Evolutionary conservation across 2,113 vertebrate genomes (phyloP), one percentile per base, ranked within the genome.

Genomic region (Sander lucioperca): DNA sequence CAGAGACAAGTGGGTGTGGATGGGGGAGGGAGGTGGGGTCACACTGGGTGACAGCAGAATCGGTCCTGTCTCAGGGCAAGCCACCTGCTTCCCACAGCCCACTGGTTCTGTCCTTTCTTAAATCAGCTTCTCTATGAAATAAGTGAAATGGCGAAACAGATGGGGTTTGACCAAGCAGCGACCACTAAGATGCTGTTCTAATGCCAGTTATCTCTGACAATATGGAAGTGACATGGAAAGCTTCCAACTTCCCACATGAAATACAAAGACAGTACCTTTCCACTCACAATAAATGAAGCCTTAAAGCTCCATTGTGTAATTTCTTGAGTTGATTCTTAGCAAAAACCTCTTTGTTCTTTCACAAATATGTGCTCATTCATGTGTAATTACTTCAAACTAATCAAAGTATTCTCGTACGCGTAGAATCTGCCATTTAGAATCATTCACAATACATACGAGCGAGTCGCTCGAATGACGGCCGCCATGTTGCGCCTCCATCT

Each of bases 51-150:
- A 77, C 83, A 48, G 89, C 74, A 58, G 77, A 78, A 77, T 80
- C 43, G 2, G 79, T 77, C 79, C 73, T 81, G 83, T 89, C 88
- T 86, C 25, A 63, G 75, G 85, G 86, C 77, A 19, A 86, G 84
- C 67, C 92, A 93, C 88, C 91, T 93, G 91, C 91, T 88, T 66
- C 87, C 72, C 64, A 68, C 73, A 77, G 58, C 86, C 85, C 75
- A 57, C 73, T 36, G 71, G 25, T 62, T 65, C 14, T 76, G 18
- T 59, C 39, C 56, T 78, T n/a, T 14, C 66, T 18, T 21, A 79
- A 66, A 62, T 8, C n/a, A 30, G 33, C 58, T 62, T 21, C 64
- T 50, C 53, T 19, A 3, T 66, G 36, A 16, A 21, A 47, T 23
- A 33, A 19, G 27, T 50, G 2, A 64, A 62, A 47, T 50, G 7